Conservation (phyloP, 2,888 invertebrate species). For the Drosophila neotestacea region DNA sequence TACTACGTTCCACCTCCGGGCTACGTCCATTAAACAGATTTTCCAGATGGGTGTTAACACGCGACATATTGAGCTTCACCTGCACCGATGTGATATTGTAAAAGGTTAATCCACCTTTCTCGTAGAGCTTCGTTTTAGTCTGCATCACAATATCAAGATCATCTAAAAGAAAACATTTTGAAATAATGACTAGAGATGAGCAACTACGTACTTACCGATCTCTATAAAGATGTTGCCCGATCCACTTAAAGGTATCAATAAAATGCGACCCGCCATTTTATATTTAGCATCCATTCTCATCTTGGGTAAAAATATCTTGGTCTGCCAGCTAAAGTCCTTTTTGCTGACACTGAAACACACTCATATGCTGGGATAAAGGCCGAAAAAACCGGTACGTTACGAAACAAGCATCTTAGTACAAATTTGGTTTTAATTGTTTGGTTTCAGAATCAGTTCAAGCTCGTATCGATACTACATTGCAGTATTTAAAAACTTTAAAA, state of each 20-base stretch:
- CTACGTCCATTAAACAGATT: slow-evolving; percentile 87
- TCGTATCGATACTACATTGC: too few relatives aligned
- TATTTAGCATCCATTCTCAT: slow-evolving; percentile 89
- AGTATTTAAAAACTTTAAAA: too few relatives aligned
- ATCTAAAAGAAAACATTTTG: slow-evolving; percentile 83
- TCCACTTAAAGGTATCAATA: slow-evolving; percentile 89
- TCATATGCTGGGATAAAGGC: too few relatives aligned
- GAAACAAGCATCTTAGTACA: too few relatives aligned
- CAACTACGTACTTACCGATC: slow-evolving; percentile 86
- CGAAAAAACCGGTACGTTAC: too few relatives aligned
- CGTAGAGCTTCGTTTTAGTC: slow-evolving; percentile 88
- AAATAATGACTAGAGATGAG: not conserved
- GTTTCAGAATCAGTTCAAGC: too few relatives aligned
- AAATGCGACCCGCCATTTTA: slow-evolving; percentile 88
- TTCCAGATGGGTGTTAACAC: slow-evolving; percentile 88
- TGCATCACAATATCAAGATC: slow-evolving; percentile 88
- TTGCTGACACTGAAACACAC: slow-evolving; percentile 86
- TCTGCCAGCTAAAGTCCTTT: slow-evolving; percentile 89
- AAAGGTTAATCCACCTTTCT: slow-evolving; percentile 88
- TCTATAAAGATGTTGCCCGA: slow-evolving; percentile 90
- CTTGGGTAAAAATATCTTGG: slow-evolving; percentile 88
- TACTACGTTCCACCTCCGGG: slow-evolving; percentile 87
- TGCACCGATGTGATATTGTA: slow-evolving; percentile 89
- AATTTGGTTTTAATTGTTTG: too few relatives aligned
- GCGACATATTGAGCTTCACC: slow-evolving; percentile 88